Evolutionary conservation across 2,797 vertebrate species (phyloP), one percentile per base, ranked within the genome.

Genomic region (Remorina albescens): DNA sequence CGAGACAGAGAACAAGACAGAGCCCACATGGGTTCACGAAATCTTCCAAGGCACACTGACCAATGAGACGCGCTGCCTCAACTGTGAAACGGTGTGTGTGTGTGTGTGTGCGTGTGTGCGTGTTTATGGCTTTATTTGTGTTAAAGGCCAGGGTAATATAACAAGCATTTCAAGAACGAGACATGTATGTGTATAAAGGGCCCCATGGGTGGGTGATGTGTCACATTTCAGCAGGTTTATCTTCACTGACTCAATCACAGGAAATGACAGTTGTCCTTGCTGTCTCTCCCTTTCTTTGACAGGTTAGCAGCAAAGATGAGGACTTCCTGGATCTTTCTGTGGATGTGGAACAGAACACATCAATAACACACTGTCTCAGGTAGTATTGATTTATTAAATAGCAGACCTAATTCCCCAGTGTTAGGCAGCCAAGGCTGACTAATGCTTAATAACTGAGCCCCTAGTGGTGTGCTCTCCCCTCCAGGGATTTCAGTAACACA

Each of bases 221-320:
- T 70, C n/a, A 36, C 73, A 72, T 46, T 53, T 21, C 60, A 54
- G 65, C 67, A 54, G 67, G 34, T 8, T 56, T 68, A 50, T 67
- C 68, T 26, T 78, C 58, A 26, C 55, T 59, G 74, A 67, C 49
- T 74, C 62, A 53, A 53, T 44, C 36, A 39, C 54, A 71, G 19
- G 54, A 71, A 76, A 55, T 25, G 6, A 64, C 30, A 32, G 39
- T 78, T 41, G n/a, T 56, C 57, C 25, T 49, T 3, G 1, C 4
- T 75, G n/a, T 73, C 63, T 83, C 68, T 77, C 85, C 58, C 63
- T 70, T 73, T 91, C 69, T 88, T 19, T 72, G 82, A 77, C 92
- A 99, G 98, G 97, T 99, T 85, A 99, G 97, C 95, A 99, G 97
- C 93, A 99, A 99, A 95, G 98, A 99, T 81, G 98, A 99, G 93